A percentile compares a stretch with the other conserved stretches of the same genome.
These are phyloP conservation scores for Gymnobelideus leadbeateri DNA, from an alignment of 2,113 vertebrate species.

Conservation along the genomic window DNA sequence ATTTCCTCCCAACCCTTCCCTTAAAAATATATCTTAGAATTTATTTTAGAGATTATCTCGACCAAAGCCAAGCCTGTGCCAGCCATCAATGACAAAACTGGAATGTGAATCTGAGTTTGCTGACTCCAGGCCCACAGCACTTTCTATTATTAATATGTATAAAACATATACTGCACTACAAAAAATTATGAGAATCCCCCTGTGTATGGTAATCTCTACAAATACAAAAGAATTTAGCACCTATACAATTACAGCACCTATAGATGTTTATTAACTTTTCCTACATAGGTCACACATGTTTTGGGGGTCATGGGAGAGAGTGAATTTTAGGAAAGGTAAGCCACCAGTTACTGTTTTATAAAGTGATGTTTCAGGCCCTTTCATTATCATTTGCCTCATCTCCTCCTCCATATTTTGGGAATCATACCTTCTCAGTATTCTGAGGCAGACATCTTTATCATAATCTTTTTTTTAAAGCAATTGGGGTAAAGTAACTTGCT, in stretches of 20 bases:
- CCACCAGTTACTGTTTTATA: background rate
- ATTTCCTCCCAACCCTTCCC: background rate
- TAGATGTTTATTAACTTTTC: background rate
- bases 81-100: background rate
- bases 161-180: background rate
- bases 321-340: background rate
- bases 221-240: background rate
- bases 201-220: too few relatives aligned
- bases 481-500: too few relatives aligned
- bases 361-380: background rate
- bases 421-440: background rate
- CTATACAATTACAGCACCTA: background rate
- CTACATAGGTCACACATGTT: background rate
- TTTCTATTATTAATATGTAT: background rate
- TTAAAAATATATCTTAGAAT: background rate
- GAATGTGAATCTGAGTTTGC: background rate
- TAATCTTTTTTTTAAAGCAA: too few relatives aligned
- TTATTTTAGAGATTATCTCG: background rate
- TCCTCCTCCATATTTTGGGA: background rate
- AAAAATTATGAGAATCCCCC: too few relatives aligned
- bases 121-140: background rate
- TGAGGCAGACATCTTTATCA: background rate
- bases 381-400: background rate
- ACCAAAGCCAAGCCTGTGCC: background rate
- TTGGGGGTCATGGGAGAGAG: background rate